These are phyloP conservation scores for Hypocryptadius cinnamomeus DNA, from an alignment of 2,113 vertebrate species.

Conservation along the genomic window DNA sequence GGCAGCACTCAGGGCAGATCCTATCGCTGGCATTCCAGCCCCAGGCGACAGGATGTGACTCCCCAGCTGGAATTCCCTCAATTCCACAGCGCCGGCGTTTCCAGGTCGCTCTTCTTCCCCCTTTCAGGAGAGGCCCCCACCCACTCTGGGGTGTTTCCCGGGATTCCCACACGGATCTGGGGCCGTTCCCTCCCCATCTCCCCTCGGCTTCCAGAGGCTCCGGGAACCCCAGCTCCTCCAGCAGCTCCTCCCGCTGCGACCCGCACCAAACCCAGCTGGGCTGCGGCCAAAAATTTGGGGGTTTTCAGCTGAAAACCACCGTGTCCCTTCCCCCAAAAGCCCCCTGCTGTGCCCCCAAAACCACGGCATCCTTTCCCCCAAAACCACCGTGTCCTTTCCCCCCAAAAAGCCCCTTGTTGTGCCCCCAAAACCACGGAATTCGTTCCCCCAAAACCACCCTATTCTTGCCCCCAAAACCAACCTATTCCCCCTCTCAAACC, in stretches of 20 bases:
- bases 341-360: neutral
- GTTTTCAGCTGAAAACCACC: neutral
- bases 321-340: neutral
- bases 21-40: neutral
- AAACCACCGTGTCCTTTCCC: too few relatives aligned
- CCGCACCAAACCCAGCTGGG: neutral
- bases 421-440: too few relatives aligned
- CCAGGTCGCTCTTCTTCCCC: neutral
- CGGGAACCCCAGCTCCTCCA: too few relatives aligned
- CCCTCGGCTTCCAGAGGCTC: neutral
- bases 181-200: neutral
- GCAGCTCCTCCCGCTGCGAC: neutral
- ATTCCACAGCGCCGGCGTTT: neutral
- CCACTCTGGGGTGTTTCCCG: neutral
- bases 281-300: fast-evolving
- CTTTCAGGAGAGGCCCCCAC: neutral
- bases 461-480: too few relatives aligned
- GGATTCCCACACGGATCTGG: neutral
- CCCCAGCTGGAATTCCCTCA: neutral
- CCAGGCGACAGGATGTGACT: neutral
- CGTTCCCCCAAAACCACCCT: too few relatives aligned
- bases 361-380: too few relatives aligned
- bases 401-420: too few relatives aligned
- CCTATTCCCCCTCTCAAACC: too few relatives aligned
- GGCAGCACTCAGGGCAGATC: fast-evolving